Evolutionary conservation across 1,140 invertebrate genomes (phyloP).

Genomic region (Bombus superbus): DNA sequence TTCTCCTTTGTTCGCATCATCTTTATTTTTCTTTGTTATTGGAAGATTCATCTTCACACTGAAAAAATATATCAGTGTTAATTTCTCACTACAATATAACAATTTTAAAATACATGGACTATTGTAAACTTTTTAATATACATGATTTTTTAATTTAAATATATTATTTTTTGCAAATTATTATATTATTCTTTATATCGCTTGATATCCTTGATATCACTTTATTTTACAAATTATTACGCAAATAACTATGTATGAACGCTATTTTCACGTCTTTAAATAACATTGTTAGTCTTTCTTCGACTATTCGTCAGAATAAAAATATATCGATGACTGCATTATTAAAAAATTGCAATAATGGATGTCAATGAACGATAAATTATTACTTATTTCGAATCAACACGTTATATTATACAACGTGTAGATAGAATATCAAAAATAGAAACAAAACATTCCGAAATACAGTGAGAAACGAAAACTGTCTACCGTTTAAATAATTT

Average conservation of each 20-base stretch:
- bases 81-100: background rate
- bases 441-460: constrained; percentile 19
- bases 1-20: constrained; percentile 78
- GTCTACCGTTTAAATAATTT: constrained; percentile 69
- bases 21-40: constrained; percentile 73
- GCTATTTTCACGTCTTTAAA: constrained; percentile 34
- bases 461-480: constrained; percentile 21
- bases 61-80: background rate
- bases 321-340: constrained; percentile 58
- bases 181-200: background rate
- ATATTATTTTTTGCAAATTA: background rate
- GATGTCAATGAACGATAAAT: background rate
- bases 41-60: constrained; percentile 77
- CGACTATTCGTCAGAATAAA: constrained; percentile 38
- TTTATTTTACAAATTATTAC: background rate
- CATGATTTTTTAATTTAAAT: background rate
- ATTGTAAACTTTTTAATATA: background rate
- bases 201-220: background rate
- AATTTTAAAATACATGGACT: background rate
- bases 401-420: background rate
- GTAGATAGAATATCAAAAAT: no score
- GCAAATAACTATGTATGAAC: background rate
- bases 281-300: constrained; percentile 22
- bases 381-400: background rate
- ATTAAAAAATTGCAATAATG: constrained; percentile 16